phyloP scores from a whole-genome alignment of 2,113 vertebrate genomes.

The Caranx melampygus region DNA sequence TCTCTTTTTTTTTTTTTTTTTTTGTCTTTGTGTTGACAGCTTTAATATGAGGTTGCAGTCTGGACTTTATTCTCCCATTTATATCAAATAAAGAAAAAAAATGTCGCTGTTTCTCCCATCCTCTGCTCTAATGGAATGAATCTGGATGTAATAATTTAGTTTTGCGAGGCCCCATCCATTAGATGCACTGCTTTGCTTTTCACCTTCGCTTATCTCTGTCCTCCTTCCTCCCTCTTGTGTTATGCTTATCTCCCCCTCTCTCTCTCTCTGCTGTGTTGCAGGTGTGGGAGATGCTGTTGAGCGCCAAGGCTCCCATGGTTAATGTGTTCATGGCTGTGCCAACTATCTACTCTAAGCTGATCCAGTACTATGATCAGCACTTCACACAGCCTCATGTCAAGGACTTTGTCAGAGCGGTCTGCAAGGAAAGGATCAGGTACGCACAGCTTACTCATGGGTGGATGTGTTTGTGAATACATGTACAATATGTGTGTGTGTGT shows the following conservation, averaged over 20 bases:
- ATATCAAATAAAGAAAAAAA: conserved; percentile 62
- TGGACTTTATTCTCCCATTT: conserved; percentile 61
- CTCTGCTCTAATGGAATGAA: conserved; percentile 33
- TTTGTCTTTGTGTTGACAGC: conserved; percentile 54
- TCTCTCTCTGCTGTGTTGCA: conserved; percentile 55
- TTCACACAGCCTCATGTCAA: conserved; percentile 87
- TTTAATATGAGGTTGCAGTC: conserved; percentile 55
- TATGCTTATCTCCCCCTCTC: conserved; percentile 34
- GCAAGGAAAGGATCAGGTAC: conserved; percentile 91
- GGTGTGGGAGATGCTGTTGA: conserved; percentile 92
- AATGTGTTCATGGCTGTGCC: conserved; percentile 98
- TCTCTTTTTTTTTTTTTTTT: conserved; percentile 43
- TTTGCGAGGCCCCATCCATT: conserved; percentile 26
- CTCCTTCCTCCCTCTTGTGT: conserved; percentile 6
- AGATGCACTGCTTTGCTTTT: conserved; percentile 25
- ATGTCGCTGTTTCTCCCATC: conserved; percentile 13
- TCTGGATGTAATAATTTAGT: conserved; percentile 42
- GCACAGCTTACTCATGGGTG: neutral
- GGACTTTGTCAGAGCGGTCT: conserved; percentile 90
- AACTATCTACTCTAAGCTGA: conserved; percentile 93
- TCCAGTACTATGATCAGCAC: conserved; percentile 87
- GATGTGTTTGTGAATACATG: neutral
- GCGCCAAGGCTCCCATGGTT: conserved; percentile 78
- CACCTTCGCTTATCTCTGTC: conserved; percentile 41
- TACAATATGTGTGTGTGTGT: neutral